Percentiles rank a stretch among this genome's conserved stretches.
Conservation (phyloP, 2,797 vertebrate genomes). For the Danio tinwini region DNA sequence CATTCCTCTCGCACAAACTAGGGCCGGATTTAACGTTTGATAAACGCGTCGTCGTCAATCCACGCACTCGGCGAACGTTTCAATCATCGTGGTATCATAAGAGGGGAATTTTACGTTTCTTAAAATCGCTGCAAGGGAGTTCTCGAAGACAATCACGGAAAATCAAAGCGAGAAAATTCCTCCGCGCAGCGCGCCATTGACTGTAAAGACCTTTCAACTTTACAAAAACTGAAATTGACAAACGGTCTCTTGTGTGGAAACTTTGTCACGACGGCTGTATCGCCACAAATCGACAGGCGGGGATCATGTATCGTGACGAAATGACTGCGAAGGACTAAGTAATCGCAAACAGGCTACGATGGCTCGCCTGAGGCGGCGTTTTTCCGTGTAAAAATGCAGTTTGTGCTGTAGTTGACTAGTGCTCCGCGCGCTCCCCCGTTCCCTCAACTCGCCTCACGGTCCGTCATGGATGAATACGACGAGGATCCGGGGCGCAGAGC, state of each 20-base stretch:
- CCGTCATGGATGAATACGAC: constrained; percentile 85
- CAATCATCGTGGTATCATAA: background rate
- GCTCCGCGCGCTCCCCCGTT: constrained; percentile 63
- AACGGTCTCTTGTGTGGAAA: constrained; percentile 76
- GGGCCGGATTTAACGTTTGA: constrained; percentile 66
- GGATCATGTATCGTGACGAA: constrained; percentile 64
- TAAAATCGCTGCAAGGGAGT: constrained; percentile 28
- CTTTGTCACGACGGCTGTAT: constrained; percentile 72
- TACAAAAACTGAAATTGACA: constrained; percentile 86
- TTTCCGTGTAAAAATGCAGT: constrained; percentile 79
- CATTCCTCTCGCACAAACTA: constrained; percentile 89
- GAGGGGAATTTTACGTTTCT: constrained; percentile 45
- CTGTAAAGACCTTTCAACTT: constrained; percentile 86
- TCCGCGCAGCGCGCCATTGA: constrained; percentile 92
- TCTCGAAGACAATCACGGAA: constrained; percentile 55
- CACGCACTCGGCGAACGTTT: background rate
- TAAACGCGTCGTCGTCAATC: constrained; percentile 41
- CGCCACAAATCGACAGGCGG: constrained; percentile 57
- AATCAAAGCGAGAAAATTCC: constrained; percentile 84
- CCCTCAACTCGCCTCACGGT: constrained; percentile 69
- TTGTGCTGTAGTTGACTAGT: constrained; percentile 70
- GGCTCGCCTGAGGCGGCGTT: constrained; percentile 64
- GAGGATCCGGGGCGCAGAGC: constrained; percentile 80
- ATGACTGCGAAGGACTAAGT: constrained; percentile 52
- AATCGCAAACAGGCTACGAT: constrained; percentile 66